These are phyloP conservation scores for Cyanocitta stelleri DNA, from an alignment of 2,113 vertebrate species.

Conservation along the genomic window DNA sequence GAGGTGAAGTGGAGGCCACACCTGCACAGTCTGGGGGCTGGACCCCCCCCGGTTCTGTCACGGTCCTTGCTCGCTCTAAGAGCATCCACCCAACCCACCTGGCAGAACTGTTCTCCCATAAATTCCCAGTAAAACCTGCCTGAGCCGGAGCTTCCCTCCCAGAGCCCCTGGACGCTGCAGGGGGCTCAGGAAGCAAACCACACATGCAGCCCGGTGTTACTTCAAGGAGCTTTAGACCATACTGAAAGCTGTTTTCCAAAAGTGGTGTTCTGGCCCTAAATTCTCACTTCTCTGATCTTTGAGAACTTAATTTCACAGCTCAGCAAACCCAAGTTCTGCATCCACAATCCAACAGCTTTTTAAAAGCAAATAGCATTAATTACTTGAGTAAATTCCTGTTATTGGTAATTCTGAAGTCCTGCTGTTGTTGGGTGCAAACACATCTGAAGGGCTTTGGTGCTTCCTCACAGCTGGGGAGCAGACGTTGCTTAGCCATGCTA, in stretches of 20 bases:
- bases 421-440: background rate
- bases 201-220: fast-evolving
- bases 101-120: fast-evolving
- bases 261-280: background rate
- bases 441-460: background rate
- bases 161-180: background rate
- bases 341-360: background rate
- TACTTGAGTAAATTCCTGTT: background rate
- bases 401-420: too few relatives aligned
- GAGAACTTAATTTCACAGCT: background rate
- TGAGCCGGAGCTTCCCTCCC: fast-evolving
- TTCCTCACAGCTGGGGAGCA: background rate
- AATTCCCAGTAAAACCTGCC: background rate
- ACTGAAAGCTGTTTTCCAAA: background rate
- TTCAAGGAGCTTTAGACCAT: background rate
- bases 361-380: background rate
- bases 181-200: background rate
- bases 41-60: fast-evolving
- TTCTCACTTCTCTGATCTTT: background rate
- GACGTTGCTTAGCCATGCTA: fast-evolving
- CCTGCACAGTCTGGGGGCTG: fast-evolving
- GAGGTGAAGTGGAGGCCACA: background rate
- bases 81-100: fast-evolving
- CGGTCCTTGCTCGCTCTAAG: background rate
- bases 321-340: background rate